Conservation (phyloP, 2,888 invertebrate species). For the Mesorhabditis spiculigera region DNA sequence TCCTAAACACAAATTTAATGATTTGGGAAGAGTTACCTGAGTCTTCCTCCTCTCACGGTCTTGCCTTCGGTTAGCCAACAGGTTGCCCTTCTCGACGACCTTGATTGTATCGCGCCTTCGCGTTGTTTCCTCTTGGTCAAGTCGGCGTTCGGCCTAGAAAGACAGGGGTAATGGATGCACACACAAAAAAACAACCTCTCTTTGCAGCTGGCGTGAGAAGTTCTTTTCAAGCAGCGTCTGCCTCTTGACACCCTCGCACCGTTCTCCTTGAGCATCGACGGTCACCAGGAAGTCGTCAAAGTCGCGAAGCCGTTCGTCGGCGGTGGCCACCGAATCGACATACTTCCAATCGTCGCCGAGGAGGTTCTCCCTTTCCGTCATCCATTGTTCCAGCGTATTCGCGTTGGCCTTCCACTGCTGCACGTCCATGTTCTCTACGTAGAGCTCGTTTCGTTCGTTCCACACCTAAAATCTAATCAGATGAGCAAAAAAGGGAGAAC, state of each 20-base stretch:
- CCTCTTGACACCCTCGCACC: constrained; percentile 79
- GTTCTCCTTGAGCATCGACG: constrained; percentile 85
- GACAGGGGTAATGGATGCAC: neutral
- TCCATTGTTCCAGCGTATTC: constrained; percentile 85
- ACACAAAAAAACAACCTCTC: constrained; percentile 18
- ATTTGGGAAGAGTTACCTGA: constrained; percentile 12
- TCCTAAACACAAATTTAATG: constrained; percentile 16
- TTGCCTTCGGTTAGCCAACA: constrained; percentile 74
- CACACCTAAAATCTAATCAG: constrained; percentile 67
- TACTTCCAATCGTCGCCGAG: constrained; percentile 73
- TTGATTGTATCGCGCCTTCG: constrained; percentile 76
- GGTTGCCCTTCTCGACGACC: constrained; percentile 81
- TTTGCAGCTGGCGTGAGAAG: constrained; percentile 73
- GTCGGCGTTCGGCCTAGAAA: constrained; percentile 61
- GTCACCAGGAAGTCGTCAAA: constrained; percentile 94
- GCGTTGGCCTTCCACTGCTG: constrained; percentile 87
- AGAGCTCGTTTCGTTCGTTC: constrained; percentile 75
- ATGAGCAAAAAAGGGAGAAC: constrained; percentile 21
- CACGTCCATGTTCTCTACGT: constrained; percentile 87
- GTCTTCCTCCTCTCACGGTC: constrained; percentile 68
- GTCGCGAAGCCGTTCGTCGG: constrained; percentile 83
- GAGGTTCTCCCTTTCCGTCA: constrained; percentile 65
- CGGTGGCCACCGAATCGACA: constrained; percentile 83
- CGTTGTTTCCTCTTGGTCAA: constrained; percentile 69
- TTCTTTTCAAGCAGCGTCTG: constrained; percentile 84